phyloP scores from a whole-genome alignment of 2,113 vertebrate genomes.

The Rana temporaria region DNA sequence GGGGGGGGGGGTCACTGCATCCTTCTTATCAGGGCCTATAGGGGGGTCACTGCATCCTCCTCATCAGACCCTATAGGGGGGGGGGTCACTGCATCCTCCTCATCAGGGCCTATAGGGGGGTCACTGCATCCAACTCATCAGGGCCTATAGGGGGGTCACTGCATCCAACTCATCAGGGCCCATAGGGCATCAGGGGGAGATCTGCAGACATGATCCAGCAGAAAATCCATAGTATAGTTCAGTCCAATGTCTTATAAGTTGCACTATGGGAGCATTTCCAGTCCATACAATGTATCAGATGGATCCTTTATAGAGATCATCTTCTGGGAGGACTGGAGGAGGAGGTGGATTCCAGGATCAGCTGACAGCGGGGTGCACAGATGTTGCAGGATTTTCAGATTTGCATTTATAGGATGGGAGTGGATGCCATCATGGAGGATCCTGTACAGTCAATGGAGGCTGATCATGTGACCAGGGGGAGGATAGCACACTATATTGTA shows the following conservation, averaged over 20 bases:
- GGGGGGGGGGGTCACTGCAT: not conserved
- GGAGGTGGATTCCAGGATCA: too few species aligned
- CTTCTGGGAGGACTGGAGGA: too few species aligned
- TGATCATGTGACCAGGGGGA: not conserved
- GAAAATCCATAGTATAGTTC: not conserved
- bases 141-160: not conserved
- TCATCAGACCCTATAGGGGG: not conserved
- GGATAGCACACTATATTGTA: not conserved
- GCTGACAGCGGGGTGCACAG: not conserved
- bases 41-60: not conserved
- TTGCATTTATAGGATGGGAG: not conserved
- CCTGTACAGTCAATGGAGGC: not conserved
- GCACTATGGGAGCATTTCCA: not conserved
- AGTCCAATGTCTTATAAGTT: not conserved
- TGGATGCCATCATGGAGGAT: not conserved
- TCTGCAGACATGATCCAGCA: not conserved
- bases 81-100: not conserved
- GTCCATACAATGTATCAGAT: not conserved
- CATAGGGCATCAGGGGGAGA: too few species aligned
- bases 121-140: not conserved
- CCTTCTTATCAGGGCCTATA: not conserved
- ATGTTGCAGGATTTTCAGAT: slow-evolving; percentile 31
- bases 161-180: not conserved
- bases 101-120: not conserved
- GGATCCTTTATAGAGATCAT: not conserved